Evolutionary conservation across 2,888 invertebrate species (phyloP), one percentile per base, ranked within the genome.

Genomic region (Junonia oenone): DNA sequence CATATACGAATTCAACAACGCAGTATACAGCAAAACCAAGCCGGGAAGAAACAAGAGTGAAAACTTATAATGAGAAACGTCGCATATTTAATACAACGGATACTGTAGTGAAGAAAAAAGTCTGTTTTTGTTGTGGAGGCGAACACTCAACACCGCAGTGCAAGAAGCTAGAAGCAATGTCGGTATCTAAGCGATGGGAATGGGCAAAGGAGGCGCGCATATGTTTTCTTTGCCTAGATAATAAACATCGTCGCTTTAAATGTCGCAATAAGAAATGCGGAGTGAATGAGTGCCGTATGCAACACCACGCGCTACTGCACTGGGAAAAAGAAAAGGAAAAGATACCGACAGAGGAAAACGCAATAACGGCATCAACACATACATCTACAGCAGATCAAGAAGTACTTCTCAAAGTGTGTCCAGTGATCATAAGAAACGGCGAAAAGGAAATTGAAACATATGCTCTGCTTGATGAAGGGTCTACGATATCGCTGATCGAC

Each of bases 201-300:
- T 19, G 29, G 27, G 33, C 33, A 11, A 47, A 48, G 15, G 40
- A 52, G 8, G 3, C 31, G 8, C 26, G 31, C 13, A 22, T 54
- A 2, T 52, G 58, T 29, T 58, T 61, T 26, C 31, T 33, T 19
- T 61, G 61, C 17, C 13, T 58, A 1, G n/a, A n/a, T 8, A 46
- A 27, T 1, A 40, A 49, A 35, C 54, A 57, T 14, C 38, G 27
- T 2, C 40, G 56, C 2, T 8, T 2, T 3, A 5, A 2, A 1
- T 59, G 59, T 26, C 45, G 26, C 11, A 6, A 2, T 4, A 33
- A 33, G 6, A 33, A 33, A 33, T 33, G 33, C 33, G 33, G 33
- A 8, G 15, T 27, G 43, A 40, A 46, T 15, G 33, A 37, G 22
- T 59, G 59, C 27, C 38, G 37, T 8, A 27, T 38, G n/a, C 31